Conservation (phyloP, 2,888 invertebrate genomes). For the Selenia dentaria region DNA sequence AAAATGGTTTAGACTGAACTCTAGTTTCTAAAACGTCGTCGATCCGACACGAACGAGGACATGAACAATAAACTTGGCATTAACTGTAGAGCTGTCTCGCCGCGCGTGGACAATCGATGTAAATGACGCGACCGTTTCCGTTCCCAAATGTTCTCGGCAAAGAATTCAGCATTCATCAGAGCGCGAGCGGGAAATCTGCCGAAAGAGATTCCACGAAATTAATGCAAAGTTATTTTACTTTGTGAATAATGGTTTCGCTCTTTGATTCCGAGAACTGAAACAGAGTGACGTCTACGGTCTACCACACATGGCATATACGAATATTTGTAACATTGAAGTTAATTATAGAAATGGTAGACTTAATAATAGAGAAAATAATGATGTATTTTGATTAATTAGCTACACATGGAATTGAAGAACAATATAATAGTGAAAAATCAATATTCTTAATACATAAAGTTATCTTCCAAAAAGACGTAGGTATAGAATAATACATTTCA, state of each 20-base stretch:
- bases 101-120: conserved; percentile 9
- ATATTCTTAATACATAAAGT: too few species aligned
- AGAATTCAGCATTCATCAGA: conserved; percentile 7
- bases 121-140: conserved; percentile 2
- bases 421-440: too few species aligned
- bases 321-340: too few species aligned
- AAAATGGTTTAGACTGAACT: too few species aligned
- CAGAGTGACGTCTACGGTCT: neutral
- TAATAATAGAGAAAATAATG: too few species aligned
- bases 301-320: too few species aligned
- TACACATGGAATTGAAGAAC: too few species aligned
- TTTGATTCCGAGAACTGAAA: neutral
- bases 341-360: too few species aligned
- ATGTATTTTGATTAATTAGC: too few species aligned
- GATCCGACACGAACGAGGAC: neutral
- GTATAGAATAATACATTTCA: too few species aligned
- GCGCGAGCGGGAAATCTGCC: conserved; percentile 3
- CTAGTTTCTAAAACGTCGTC: neutral
- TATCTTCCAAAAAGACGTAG: too few species aligned
- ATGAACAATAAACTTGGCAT: neutral
- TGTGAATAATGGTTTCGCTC: neutral
- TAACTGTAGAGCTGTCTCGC: conserved; percentile 2
- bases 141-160: conserved; percentile 3
- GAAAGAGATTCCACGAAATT: conserved; percentile 12
- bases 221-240: neutral